Conservation (phyloP, 2,797 vertebrate species). For the Linurgus olivaceus region DNA sequence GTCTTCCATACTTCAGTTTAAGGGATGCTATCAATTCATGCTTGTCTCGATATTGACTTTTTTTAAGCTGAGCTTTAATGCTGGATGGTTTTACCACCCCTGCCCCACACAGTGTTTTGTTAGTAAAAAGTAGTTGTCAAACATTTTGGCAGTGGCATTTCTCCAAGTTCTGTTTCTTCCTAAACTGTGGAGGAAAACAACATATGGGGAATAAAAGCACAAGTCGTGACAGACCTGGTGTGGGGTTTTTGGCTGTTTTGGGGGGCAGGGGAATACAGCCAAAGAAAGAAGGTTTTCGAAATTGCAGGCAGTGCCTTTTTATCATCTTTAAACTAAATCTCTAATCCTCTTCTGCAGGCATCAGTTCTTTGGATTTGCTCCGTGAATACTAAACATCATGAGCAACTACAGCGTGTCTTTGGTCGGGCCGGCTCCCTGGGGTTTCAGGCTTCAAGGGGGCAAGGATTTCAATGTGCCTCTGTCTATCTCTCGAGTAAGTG, state of each 20-base stretch:
- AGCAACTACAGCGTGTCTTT: constrained; percentile 91
- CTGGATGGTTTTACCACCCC: background rate
- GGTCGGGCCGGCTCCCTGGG: constrained; percentile 93
- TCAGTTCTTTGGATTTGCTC: constrained; percentile 41
- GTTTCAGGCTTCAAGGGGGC: constrained; percentile 97
- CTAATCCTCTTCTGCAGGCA: constrained; percentile 63
- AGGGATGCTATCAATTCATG: background rate
- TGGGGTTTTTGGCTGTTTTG: background rate
- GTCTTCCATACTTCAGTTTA: background rate
- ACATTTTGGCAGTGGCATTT: background rate
- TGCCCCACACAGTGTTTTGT: background rate
- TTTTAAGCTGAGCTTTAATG: background rate
- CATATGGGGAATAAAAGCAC: background rate
- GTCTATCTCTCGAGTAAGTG: constrained; percentile 93
- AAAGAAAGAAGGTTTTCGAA: background rate
- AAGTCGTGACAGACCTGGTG: background rate
- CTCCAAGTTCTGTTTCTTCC: background rate
- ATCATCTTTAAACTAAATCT: background rate
- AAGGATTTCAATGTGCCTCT: constrained; percentile 98
- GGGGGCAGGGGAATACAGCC: background rate
- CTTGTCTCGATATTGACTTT: background rate
- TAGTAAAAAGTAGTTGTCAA: background rate
- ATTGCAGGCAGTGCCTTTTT: background rate
- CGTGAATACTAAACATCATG: constrained; percentile 79
- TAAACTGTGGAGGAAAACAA: background rate